These are phyloP conservation scores for Drosophila ficusphila DNA, from an alignment of 1,140 invertebrate species.

Conservation along the genomic window DNA sequence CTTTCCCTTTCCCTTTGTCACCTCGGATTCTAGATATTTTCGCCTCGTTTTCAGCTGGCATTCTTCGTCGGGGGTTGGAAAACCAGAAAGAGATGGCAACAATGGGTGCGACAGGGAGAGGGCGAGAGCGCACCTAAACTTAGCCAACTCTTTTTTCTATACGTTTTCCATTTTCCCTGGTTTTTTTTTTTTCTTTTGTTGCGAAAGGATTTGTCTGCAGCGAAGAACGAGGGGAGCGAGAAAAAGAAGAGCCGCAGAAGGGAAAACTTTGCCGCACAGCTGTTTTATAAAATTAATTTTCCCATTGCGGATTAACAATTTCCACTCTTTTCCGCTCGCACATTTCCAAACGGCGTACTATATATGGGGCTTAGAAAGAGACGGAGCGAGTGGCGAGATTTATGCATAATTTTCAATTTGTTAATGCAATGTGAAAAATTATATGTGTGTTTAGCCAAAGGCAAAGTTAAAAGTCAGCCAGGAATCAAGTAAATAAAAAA, in stretches of 20 bases:
- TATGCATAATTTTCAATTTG: slow-evolving; percentile 68
- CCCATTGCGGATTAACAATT: slow-evolving; percentile 83
- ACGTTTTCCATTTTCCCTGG: slow-evolving; percentile 46
- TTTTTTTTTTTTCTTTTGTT: slow-evolving; percentile 29
- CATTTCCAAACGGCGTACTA: too few species aligned
- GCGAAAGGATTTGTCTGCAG: slow-evolving; percentile 40
- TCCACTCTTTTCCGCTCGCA: slow-evolving; percentile 50
- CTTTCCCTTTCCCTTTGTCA: slow-evolving; percentile 41
- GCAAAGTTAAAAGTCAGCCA: slow-evolving; percentile 26
- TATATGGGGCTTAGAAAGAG: slow-evolving; percentile 18
- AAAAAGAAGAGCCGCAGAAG: slow-evolving; percentile 1
- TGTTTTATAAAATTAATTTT: slow-evolving; percentile 84
- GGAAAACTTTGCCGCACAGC: slow-evolving; percentile 59
- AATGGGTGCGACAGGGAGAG: not conserved
- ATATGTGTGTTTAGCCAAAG: not conserved
- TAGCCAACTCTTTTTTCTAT: slow-evolving; percentile 49
- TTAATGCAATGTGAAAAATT: slow-evolving; percentile 31
- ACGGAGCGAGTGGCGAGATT: slow-evolving; percentile 12
- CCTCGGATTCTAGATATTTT: slow-evolving; percentile 41
- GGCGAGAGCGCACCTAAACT: slow-evolving; percentile 50
- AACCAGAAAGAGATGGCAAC: slow-evolving; percentile 10
- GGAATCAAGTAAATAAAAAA: not conserved
- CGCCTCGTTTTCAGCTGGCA: slow-evolving; percentile 56
- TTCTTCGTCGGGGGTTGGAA: slow-evolving; percentile 63
- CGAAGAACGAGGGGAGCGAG: slow-evolving; percentile 7